A percentile compares a stretch with the other conserved stretches of the same genome.
phyloP scores from a whole-genome alignment of 2,113 vertebrate genomes.

The Collichthys lucidus region DNA sequence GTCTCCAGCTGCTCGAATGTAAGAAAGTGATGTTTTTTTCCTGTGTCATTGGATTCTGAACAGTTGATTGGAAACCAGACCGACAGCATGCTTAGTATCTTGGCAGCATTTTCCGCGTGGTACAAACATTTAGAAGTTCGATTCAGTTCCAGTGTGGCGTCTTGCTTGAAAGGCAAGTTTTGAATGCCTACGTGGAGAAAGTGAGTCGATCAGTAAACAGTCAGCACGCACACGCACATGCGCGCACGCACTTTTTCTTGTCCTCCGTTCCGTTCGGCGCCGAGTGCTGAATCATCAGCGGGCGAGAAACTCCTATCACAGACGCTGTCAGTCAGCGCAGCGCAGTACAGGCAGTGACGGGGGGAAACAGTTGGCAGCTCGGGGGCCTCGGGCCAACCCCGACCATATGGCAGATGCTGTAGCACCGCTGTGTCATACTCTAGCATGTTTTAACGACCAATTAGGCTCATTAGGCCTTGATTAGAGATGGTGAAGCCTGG shows the following conservation, averaged over 20 bases:
- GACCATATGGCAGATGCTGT: slow-evolving; percentile 82
- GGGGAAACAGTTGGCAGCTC: slow-evolving; percentile 79
- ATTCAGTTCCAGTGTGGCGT: neutral
- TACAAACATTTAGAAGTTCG: neutral
- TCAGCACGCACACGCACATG: neutral
- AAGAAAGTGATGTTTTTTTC: neutral
- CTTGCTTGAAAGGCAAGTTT: neutral
- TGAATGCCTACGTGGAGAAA: slow-evolving; percentile 16
- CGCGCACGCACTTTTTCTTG: slow-evolving; percentile 10
- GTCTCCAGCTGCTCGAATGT: neutral
- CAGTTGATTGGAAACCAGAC: neutral
- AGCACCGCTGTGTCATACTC: slow-evolving; percentile 79
- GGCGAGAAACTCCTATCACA: slow-evolving; percentile 68
- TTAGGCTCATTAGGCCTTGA: slow-evolving; percentile 88
- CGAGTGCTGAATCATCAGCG: slow-evolving; percentile 76
- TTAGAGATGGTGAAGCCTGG: slow-evolving; percentile 81
- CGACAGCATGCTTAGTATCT: neutral
- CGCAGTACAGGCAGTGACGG: slow-evolving; percentile 61
- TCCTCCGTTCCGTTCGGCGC: slow-evolving; percentile 25
- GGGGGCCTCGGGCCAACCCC: slow-evolving; percentile 74
- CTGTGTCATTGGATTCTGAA: neutral
- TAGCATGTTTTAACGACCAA: slow-evolving; percentile 86
- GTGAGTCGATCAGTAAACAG: slow-evolving; percentile 15
- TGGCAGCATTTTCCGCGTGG: neutral
- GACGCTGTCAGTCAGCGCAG: slow-evolving; percentile 65